These are phyloP conservation scores for Pitta sordida DNA, from an alignment of 2,113 vertebrate species.

Conservation along the genomic window DNA sequence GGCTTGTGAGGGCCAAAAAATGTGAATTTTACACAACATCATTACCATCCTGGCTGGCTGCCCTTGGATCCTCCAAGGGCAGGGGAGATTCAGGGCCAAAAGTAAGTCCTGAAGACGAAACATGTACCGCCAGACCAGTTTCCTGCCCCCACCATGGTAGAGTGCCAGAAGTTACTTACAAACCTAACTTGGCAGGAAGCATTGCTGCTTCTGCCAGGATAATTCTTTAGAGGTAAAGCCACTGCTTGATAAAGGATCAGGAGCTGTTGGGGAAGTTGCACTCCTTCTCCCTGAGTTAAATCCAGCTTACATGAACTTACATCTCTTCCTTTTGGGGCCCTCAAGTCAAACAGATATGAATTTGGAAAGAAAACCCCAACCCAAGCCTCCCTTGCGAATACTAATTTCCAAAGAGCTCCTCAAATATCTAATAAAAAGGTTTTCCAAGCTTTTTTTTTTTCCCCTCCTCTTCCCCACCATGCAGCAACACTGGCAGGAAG, in stretches of 20 bases:
- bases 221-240: not conserved
- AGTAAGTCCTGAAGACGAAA: not conserved
- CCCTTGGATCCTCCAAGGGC: not conserved
- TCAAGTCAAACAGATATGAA: not conserved
- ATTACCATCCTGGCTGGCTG: not conserved
- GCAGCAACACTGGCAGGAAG: not conserved
- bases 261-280: not conserved
- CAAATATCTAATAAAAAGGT: not conserved
- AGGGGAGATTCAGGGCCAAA: not conserved
- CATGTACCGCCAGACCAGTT: not conserved
- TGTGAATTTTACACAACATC: fast-evolving
- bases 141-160: not conserved
- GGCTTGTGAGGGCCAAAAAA: not conserved
- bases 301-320: not conserved
- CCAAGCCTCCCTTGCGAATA: not conserved
- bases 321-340: not conserved
- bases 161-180: not conserved
- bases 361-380: not conserved
- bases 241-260: not conserved
- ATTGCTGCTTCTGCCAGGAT: too few species aligned
- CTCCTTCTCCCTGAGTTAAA: not conserved
- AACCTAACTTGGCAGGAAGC: not conserved
- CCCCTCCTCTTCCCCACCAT: not conserved
- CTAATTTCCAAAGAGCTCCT: not conserved
- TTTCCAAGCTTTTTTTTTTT: not conserved